Base-by-base conservation (phyloP, 2,113 vertebrate genomes). In the Entelurus aequoreus region DNA sequence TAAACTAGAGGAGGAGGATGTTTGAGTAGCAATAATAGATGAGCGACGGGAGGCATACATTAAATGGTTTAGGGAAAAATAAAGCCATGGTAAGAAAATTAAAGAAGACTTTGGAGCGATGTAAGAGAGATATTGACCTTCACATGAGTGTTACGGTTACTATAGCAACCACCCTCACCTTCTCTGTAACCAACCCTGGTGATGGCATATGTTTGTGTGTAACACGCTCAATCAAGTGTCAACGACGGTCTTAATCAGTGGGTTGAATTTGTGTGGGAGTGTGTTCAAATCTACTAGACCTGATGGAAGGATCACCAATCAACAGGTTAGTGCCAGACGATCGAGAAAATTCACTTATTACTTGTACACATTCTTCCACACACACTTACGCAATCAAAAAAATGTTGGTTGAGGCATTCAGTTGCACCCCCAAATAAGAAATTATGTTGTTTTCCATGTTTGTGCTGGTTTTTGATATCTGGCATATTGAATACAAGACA, bases 231-330 rank as follows among this genome's bases (percentile, higher is more conserved):
- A 75, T 81, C 61, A 75, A 59, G 10, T 72, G 68, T 48, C 71
- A 52, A n/a, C 38, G 38, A 21, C 55, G 54, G 6, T 67, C 68
- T 54, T 62, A 60, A 74, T 73, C 47, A 60, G 53, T 0, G 0
- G 44, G 54, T 70, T 74, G 64, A 68, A 50, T 66, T 21, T 19
- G 46, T 51, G 19, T 68, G 13, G 54, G 8, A 59, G 49, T 60
- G 8, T 2, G 8, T 2, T 53, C 36, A 47, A 67, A 72, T 78
- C 68, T 68, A 50, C 47, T 15, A 63, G 60, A 58, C 65, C 63
- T 78, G 63, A 74, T 76, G 35, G 75, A 72, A 28, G 53, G 58
- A 74, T 76, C 72, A 60, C 51, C 8, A 55, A 4, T 72, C 71
- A 64, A 40, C 52, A 66, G 60, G 75, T 77, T 75, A 77, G 52